Evolutionary conservation across 2,888 invertebrate species (phyloP).

Genomic region (Yponomeuta plumbellus): DNA sequence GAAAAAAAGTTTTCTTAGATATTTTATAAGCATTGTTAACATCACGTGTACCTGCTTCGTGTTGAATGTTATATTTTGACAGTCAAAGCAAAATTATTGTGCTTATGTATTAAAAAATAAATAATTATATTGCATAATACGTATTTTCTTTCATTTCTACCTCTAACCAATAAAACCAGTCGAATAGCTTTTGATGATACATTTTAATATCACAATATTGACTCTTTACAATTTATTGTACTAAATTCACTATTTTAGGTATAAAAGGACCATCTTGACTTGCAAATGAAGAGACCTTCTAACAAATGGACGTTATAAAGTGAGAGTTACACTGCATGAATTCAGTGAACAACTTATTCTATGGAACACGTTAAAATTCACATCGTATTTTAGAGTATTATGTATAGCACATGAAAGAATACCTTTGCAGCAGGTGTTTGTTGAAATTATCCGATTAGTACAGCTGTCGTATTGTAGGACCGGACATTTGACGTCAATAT

Average conservation of each 20-base stretch:
- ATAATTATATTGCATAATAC: slow-evolving; percentile 65
- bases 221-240: slow-evolving; percentile 39
- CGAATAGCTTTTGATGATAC: slow-evolving; percentile 7
- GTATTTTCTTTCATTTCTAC: slow-evolving; percentile 35
- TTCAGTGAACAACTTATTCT: slow-evolving; percentile 6
- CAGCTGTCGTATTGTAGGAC: not conserved
- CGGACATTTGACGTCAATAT: not conserved
- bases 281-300: not conserved
- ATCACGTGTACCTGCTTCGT: slow-evolving; percentile 73
- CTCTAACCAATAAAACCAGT: slow-evolving; percentile 8
- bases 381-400: slow-evolving; percentile 1
- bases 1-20: slow-evolving; percentile 21
- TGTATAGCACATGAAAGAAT: not conserved
- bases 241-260: slow-evolving; percentile 25
- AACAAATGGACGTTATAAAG: slow-evolving; percentile 6
- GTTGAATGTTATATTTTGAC: slow-evolving; percentile 66
- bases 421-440: not conserved
- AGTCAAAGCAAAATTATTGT: slow-evolving; percentile 76
- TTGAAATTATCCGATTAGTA: not conserved
- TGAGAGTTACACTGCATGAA: not conserved
- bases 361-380: not conserved
- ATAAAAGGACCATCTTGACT: slow-evolving; percentile 9
- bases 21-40: slow-evolving; percentile 64
- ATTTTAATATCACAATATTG: slow-evolving; percentile 55
- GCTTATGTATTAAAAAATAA: slow-evolving; percentile 73